Base-by-base conservation (phyloP, 1,140 invertebrate genomes). In the Scaptomyza montana region DNA sequence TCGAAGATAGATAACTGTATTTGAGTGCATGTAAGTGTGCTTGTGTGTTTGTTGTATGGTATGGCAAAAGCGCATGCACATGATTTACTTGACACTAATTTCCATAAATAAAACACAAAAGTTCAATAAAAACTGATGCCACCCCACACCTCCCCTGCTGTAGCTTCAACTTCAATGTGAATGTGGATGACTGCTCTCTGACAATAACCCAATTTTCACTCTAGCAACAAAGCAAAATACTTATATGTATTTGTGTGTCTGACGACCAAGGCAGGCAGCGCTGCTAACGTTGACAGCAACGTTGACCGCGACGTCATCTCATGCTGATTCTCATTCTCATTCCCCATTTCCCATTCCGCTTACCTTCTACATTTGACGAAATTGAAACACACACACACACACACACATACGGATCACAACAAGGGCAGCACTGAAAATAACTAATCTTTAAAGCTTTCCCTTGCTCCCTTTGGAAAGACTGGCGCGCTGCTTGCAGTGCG, bases 61-160 rank as follows among this genome's bases (percentile, higher is more conserved):
- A 45, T 57, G 53, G 56, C 39, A 73, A 73, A 74, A 64, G 74
- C 57, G 63, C 75, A 82, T 89, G 55, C 77, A 89, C 84, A 89
- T 74, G 84, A 89, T 89, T 89, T 89, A 89, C 84, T 89, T 89
- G 84, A 89, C 85, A 89, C 80, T 89, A 89, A 89, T 89, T 89
- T 89, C 84, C 84, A 89, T 89, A 89, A 89, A 89, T 85, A 89
- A 89, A 80, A 89, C 73, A 81, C 78, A 75, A 62, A 74, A 72
- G 70, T 78, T 86, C 85, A 87, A 87, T 86, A 86, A 78, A 68
- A 78, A 62, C 50, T 16, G 16, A 16, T 16, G 16, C 16, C 16
- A 16, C 16, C 16, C 16, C 16, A 16, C 16, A 16, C 16, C 1
- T 10, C 21, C 21, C 25, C 46, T 43, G 39, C 30, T 33, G 16